These are phyloP conservation scores for Donacobius atricapilla DNA, from an alignment of 2,113 vertebrate species.

Conservation along the genomic window DNA sequence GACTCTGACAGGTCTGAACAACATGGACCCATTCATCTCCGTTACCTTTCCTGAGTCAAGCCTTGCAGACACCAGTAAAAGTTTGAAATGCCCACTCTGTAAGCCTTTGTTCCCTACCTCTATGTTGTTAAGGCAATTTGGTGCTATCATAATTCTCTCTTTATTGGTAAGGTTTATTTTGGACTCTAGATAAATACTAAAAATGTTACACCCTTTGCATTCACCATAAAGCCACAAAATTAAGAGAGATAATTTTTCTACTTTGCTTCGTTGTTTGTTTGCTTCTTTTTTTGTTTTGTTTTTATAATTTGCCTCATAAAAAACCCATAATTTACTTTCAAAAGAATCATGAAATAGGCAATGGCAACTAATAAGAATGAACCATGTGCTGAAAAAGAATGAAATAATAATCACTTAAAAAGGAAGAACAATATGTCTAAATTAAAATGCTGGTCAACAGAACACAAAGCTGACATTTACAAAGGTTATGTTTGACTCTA, in stretches of 20 bases:
- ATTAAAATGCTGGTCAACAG: slow-evolving; percentile 65
- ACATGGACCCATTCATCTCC: background rate
- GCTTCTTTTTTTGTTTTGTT: background rate
- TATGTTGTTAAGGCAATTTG: background rate
- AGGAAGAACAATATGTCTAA: slow-evolving; percentile 37
- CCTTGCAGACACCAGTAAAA: background rate
- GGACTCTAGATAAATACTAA: background rate
- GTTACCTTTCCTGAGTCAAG: background rate
- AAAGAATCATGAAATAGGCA: background rate
- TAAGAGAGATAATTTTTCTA: background rate
- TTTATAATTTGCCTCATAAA: background rate
- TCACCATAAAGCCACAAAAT: background rate
- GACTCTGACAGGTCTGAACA: background rate
- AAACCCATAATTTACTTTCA: background rate
- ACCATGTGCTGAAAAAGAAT: background rate
- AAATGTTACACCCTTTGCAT: background rate
- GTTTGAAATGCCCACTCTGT: background rate
- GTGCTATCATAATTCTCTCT: background rate
- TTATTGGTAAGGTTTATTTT: background rate
- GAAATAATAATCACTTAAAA: slow-evolving; percentile 17
- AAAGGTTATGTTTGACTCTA: slow-evolving; percentile 71
- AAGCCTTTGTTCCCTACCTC: background rate
- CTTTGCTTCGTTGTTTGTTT: background rate
- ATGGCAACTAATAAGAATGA: background rate
- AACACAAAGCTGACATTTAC: slow-evolving; percentile 61